A percentile compares a stretch with the other conserved stretches of the same genome.
Evolutionary conservation across 2,797 vertebrate species (phyloP).

Genomic region (Oryzias sinensis): DNA sequence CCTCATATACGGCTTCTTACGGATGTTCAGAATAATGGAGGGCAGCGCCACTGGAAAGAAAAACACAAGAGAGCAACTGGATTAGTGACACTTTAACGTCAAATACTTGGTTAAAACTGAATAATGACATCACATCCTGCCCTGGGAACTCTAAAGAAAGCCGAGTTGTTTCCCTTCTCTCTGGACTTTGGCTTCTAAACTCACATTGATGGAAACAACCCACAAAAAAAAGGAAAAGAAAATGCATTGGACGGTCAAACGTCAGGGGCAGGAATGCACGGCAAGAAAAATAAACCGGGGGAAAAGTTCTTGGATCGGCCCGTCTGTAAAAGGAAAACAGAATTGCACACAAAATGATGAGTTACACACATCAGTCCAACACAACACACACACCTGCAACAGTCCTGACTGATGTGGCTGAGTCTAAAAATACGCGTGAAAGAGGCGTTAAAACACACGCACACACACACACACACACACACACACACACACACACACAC

Average conservation of each 20-base stretch:
- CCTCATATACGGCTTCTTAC: constrained; percentile 84
- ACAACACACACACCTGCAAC: constrained; percentile 17
- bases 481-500: too few species aligned
- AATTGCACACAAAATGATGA: constrained; percentile 11
- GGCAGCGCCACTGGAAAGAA: constrained; percentile 83
- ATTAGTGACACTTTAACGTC: neutral
- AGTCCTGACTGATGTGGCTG: constrained; percentile 47
- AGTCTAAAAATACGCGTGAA: too few species aligned
- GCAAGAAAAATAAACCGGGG: constrained; percentile 52
- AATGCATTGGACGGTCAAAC: constrained; percentile 29
- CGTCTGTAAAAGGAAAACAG: constrained; percentile 7
- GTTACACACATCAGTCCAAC: constrained; percentile 20
- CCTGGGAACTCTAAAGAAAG: constrained; percentile 32
- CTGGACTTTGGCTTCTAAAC: constrained; percentile 27
- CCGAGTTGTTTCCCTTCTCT: constrained; percentile 38
- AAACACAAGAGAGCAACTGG: constrained; percentile 11
- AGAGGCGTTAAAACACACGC: too few species aligned
- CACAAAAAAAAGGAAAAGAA: constrained; percentile 10
- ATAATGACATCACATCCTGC: constrained; percentile 47
- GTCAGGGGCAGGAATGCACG: constrained; percentile 19
- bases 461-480: too few species aligned
- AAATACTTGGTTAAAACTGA: too few species aligned
- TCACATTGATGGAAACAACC: constrained; percentile 42
- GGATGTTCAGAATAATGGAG: constrained; percentile 83
- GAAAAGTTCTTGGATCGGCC: constrained; percentile 32